Conservation (phyloP, 1,140 invertebrate species). For the Anastrepha ludens region DNA sequence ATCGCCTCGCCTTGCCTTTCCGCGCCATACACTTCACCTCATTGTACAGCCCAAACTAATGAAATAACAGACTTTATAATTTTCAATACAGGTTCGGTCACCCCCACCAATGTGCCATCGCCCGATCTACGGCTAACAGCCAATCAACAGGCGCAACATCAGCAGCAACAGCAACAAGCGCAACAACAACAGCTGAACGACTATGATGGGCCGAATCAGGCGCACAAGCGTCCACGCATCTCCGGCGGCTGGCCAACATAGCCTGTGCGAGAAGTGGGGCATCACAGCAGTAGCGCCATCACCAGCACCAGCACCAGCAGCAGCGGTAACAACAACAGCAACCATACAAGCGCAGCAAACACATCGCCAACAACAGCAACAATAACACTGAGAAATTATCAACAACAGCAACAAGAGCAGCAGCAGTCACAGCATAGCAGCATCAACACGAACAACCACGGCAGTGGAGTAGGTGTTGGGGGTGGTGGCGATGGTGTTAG, state of each 20-base stretch:
- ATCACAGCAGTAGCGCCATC: slow-evolving; percentile 58
- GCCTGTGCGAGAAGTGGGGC: slow-evolving; percentile 64
- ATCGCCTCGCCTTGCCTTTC: not conserved
- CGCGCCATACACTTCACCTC: not conserved
- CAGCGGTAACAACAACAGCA: slow-evolving; percentile 61
- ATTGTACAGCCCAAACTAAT: slow-evolving; percentile 54
- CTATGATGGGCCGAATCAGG: slow-evolving; percentile 86
- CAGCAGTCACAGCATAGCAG: slow-evolving; percentile 55
- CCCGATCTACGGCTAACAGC: slow-evolving; percentile 77
- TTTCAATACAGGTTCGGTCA: slow-evolving; percentile 80
- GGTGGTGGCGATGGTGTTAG: not conserved
- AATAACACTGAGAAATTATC: slow-evolving; percentile 58
- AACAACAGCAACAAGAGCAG: slow-evolving; percentile 56
- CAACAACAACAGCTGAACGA: slow-evolving; percentile 78
- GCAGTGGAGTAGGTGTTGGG: not conserved
- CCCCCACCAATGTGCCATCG: slow-evolving; percentile 85
- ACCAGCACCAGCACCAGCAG: slow-evolving; percentile 14
- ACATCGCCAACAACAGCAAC: slow-evolving; percentile 58
- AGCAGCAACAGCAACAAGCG: slow-evolving; percentile 67
- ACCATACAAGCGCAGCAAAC: slow-evolving; percentile 55
- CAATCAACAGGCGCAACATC: slow-evolving; percentile 65
- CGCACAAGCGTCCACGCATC: slow-evolving; percentile 84
- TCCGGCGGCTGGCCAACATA: slow-evolving; percentile 91
- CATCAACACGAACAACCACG: slow-evolving; percentile 45
- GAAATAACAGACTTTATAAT: slow-evolving; percentile 70